Conservation (phyloP, 1,140 invertebrate species). For the Philopotamus ludificatus region DNA sequence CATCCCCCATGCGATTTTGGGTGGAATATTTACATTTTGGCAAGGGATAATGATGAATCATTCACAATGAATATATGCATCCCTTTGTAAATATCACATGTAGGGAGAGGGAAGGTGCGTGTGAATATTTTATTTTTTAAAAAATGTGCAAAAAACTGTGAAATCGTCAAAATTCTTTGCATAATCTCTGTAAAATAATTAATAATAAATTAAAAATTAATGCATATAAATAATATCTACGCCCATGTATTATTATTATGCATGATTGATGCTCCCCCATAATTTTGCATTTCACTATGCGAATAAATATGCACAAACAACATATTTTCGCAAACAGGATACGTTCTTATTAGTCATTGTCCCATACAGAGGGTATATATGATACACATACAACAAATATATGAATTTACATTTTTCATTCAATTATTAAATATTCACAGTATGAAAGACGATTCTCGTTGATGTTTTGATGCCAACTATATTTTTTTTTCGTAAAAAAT, state of each 20-base stretch:
- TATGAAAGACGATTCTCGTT: not conserved
- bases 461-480: no score
- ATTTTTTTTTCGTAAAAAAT: no score
- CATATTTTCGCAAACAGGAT: no score
- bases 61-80: slow-evolving; percentile 27
- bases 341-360: not conserved
- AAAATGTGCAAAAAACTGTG: no score
- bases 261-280: slow-evolving; percentile 21
- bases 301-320: slow-evolving; percentile 39
- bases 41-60: slow-evolving; percentile 35
- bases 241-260: slow-evolving; percentile 21
- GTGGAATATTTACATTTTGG: slow-evolving; percentile 28
- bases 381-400: not conserved
- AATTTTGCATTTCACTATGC: slow-evolving; percentile 28
- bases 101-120: not conserved
- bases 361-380: no score
- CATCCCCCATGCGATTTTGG: slow-evolving; percentile 31
- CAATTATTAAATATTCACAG: not conserved
- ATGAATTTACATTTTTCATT: not conserved
- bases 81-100: slow-evolving; percentile 7
- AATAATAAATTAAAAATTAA: no score
- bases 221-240: not conserved
- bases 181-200: no score
- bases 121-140: no score
- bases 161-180: no score